phyloP scores from a whole-genome alignment of 2,888 invertebrate genomes.

The Eristalinus sepulchralis region DNA sequence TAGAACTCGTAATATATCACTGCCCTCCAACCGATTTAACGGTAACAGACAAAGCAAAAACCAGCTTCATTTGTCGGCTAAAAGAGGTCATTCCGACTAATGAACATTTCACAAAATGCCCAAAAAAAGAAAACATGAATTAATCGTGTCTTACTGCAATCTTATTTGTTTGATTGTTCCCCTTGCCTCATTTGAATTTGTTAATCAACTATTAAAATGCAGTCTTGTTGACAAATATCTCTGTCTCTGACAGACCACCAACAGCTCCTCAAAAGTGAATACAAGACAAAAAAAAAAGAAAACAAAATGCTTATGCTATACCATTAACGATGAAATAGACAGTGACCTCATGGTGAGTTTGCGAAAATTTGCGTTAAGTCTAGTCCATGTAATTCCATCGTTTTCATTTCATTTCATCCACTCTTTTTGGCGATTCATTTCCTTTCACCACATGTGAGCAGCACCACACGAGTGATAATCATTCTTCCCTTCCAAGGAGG shows the following conservation, averaged over 20 bases:
- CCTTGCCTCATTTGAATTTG: slow-evolving; percentile 1
- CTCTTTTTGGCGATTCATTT: not conserved
- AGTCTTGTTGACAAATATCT: slow-evolving; percentile 34
- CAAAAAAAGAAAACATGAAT: too few relatives aligned
- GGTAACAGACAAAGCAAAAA: not conserved
- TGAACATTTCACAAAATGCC: slow-evolving; percentile 41
- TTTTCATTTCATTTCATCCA: not conserved
- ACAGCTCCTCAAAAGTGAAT: not conserved
- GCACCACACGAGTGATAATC: slow-evolving; percentile 33
- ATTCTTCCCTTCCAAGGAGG: slow-evolving; percentile 19
- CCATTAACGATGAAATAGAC: slow-evolving; percentile 36
- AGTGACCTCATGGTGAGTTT: slow-evolving; percentile 49
- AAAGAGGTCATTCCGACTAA: slow-evolving; percentile 42
- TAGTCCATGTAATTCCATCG: slow-evolving; percentile 30
- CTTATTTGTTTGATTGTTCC: not conserved
- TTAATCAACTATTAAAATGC: slow-evolving; percentile 48
- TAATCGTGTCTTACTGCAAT: slow-evolving; percentile 6
- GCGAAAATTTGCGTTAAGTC: slow-evolving; percentile 46
- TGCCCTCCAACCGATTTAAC: not conserved
- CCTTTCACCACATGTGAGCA: slow-evolving; percentile 64
- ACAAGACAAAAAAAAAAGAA: not conserved
- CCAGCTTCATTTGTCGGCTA: not conserved
- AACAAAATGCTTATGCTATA: not conserved
- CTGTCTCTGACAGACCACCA: not conserved
- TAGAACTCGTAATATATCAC: not conserved